Evolutionary conservation across 2,113 vertebrate genomes (phyloP).

Genomic region (Hippopotamus amphibius): DNA sequence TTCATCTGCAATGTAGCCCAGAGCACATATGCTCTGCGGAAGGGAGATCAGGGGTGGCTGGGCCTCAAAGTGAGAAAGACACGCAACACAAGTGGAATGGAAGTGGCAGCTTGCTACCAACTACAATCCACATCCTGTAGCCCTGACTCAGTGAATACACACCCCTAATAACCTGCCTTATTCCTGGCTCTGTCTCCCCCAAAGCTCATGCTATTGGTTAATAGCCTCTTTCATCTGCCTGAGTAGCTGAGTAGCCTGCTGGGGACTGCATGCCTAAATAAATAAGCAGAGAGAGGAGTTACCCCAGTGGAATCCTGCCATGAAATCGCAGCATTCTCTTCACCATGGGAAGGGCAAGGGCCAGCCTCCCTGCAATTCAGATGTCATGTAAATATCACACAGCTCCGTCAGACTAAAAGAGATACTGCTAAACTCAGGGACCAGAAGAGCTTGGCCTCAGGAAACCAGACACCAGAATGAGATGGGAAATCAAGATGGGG

Average conservation of each 20-base stretch:
- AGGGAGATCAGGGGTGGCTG: neutral
- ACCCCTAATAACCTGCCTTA: neutral
- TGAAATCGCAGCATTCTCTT: neutral
- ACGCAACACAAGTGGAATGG: neutral
- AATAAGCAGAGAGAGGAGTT: neutral
- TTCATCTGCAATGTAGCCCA: neutral
- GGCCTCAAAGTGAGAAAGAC: neutral
- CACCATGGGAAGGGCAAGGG: neutral
- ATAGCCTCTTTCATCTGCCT: neutral
- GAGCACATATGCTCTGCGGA: neutral
- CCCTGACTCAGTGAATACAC: neutral
- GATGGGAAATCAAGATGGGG: neutral
- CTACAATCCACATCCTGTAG: neutral
- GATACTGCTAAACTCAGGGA: neutral
- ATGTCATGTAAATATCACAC: neutral
- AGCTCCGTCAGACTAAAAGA: neutral
- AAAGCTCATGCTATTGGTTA: neutral
- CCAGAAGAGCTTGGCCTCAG: neutral
- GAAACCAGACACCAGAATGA: neutral
- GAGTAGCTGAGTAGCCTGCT: neutral
- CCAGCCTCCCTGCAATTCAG: neutral
- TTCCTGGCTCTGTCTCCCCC: neutral
- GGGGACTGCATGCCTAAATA: neutral
- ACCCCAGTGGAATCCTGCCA: accelerated
- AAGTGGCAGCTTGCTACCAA: neutral